Percentiles rank a stretch among this genome's conserved stretches.
Conservation (phyloP, 2,797 vertebrate species). For the Atherinosoma microstoma region DNA sequence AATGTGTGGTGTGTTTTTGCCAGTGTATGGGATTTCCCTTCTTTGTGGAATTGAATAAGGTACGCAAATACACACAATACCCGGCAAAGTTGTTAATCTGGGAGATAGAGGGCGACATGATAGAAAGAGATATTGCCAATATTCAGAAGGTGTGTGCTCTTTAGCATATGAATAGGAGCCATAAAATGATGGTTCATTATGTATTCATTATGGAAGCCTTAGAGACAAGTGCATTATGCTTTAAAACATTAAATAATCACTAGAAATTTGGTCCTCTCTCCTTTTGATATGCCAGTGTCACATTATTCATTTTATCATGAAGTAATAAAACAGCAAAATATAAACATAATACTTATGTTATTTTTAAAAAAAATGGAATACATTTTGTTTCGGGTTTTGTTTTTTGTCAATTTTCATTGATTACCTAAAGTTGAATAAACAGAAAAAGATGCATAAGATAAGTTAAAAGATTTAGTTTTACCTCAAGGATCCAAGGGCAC, state of each 20-base stretch:
- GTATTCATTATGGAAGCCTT: constrained; percentile 34
- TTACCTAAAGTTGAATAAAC: background rate
- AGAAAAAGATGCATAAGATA: background rate
- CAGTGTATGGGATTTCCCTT: background rate
- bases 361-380: background rate
- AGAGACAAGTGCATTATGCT: constrained; percentile 21
- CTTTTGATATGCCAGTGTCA: constrained; percentile 22
- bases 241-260: constrained; percentile 25
- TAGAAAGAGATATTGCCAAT: constrained; percentile 24
- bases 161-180: constrained; percentile 46
- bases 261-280: background rate
- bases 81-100: background rate
- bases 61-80: constrained; percentile 3
- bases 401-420: background rate
- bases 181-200: constrained; percentile 35
- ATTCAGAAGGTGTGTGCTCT: constrained; percentile 32
- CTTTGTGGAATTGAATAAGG: constrained; percentile 33
- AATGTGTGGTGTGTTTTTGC: constrained; percentile 16
- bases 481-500: constrained; percentile 77
- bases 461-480: constrained; percentile 61
- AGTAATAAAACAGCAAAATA: constrained; percentile 5
- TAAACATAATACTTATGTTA: background rate
- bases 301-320: constrained; percentile 41
- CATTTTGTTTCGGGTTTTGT: background rate
- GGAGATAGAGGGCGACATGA: constrained; percentile 11